A percentile compares a stretch with the other conserved stretches of the same genome.
These are phyloP conservation scores for Acanthurus leucopareius DNA, from an alignment of 2,797 vertebrate genomes.

Conservation along the genomic window DNA sequence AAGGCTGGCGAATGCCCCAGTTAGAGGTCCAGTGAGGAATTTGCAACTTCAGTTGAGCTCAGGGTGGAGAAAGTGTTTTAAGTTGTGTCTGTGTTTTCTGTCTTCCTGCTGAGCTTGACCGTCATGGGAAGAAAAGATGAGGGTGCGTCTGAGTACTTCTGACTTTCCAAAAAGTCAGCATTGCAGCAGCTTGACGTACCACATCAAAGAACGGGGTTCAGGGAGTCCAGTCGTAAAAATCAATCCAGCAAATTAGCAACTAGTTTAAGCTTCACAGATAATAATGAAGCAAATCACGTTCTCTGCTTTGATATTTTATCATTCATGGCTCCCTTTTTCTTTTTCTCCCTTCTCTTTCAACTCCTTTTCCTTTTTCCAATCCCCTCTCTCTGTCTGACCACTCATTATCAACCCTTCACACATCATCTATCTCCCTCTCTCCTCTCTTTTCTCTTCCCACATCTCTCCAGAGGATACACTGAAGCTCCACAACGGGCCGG, in stretches of 20 bases:
- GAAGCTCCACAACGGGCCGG: conserved; percentile 92
- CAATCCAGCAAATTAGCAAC: conserved; percentile 52
- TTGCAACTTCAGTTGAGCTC: conserved; percentile 74
- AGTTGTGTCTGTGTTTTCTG: conserved; percentile 46
- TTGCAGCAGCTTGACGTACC: conserved; percentile 40
- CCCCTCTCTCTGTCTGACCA: conserved; percentile 19
- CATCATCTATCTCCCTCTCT: conserved; percentile 20
- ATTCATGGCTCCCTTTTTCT: conserved; percentile 17
- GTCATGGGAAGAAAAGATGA: conserved; percentile 57
- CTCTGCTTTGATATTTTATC: conserved; percentile 43
- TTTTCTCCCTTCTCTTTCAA: neutral
- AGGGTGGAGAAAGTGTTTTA: conserved; percentile 64
- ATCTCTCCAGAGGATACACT: conserved; percentile 89
- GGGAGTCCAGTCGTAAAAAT: conserved; percentile 34
- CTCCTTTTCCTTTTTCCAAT: neutral
- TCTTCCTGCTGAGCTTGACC: conserved; percentile 40
- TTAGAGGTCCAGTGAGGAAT: conserved; percentile 81
- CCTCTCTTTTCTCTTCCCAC: conserved; percentile 12
- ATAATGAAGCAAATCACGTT: conserved; percentile 36
- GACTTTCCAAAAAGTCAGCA: conserved; percentile 54
- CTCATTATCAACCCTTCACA: conserved; percentile 22
- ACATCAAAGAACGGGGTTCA: conserved; percentile 48
- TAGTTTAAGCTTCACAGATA: conserved; percentile 32
- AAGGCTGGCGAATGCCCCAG: conserved; percentile 62
- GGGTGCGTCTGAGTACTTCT: conserved; percentile 46